Conservation (phyloP, 2,113 vertebrate genomes). For the Festucalex cinctus region DNA sequence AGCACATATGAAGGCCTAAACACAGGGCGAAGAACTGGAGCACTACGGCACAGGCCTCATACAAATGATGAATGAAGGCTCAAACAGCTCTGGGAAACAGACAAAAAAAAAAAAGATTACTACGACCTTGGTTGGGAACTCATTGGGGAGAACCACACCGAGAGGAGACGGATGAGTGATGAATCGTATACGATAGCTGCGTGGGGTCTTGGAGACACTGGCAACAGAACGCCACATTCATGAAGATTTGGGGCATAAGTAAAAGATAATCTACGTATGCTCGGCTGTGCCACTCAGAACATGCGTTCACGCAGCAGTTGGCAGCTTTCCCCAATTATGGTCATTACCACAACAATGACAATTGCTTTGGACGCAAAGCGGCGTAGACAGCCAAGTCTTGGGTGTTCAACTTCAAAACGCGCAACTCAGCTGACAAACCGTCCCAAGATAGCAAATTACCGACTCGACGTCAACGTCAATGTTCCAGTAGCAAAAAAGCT, state of each 20-base stretch:
- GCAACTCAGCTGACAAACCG: too few relatives aligned
- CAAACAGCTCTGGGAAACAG: conserved; percentile 60
- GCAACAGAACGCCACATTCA: conserved; percentile 12
- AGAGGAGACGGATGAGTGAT: conserved; percentile 12
- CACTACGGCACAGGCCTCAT: conserved; percentile 46
- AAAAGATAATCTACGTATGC: too few relatives aligned
- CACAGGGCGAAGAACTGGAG: conserved; percentile 51
- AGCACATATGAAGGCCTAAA: conserved; percentile 18
- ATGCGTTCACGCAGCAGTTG: background rate
- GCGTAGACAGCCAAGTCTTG: too few relatives aligned
- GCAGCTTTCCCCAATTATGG: background rate
- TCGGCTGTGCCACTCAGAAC: background rate
- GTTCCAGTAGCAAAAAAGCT: too few relatives aligned
- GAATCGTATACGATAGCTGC: conserved; percentile 15
- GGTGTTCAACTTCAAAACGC: too few relatives aligned
- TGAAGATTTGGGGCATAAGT: background rate
- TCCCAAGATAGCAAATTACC: too few relatives aligned
- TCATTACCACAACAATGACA: background rate
- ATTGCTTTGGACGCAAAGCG: too few relatives aligned
- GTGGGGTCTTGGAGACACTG: conserved; percentile 37
- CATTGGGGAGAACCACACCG: conserved; percentile 31
- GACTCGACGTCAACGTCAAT: too few relatives aligned
- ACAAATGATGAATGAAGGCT: conserved; percentile 68
- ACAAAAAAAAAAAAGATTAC: conserved; percentile 37
- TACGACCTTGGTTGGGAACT: conserved; percentile 63